Evolutionary conservation across 2,888 invertebrate genomes (phyloP), one percentile per base, ranked within the genome.

Genomic region (Patella pellucida): DNA sequence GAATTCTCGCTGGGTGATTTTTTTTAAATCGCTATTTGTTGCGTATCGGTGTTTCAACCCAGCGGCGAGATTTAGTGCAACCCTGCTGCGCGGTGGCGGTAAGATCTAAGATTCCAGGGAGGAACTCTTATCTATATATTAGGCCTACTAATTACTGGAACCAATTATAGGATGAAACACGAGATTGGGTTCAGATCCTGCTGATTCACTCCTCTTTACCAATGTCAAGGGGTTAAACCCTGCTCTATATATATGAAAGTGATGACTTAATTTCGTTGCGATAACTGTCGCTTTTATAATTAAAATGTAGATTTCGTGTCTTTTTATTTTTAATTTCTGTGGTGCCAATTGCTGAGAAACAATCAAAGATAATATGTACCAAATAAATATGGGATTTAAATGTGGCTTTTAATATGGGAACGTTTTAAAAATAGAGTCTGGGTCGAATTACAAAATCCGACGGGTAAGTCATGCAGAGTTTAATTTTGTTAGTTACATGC

Each of bases 161-260:
- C 19, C 62, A 62, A 62, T 62, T 62, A 62, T 62, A 62, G 62
- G 62, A 62, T 62, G 62, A 62, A 62, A 62, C 23, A 19, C 12
- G 62, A 62, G 62, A 41, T 9, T 41, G 41, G 7, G 9, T 41
- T 41, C 41, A 41, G 41, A 41, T 41, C 9, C 41, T 41, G 41
- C 41, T 41, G 41, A 41, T 41, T 41, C 41, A 9, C 41, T 41
- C 41, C 41, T 41, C 41, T 41, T 41, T 9, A 41, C 41, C 41
- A 41, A 41, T 41, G 41, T 41, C 41, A 41, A 9, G 41, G 41
- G 41, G 41, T 41, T 41, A 41, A 41, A 41, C 41, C 41, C 41
- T 41, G 9, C 41, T 7, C 41, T 41, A 41, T 9, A 7, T 9
- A 7, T 41, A 41, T 41, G 41, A 41, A 41, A 41, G 41, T 41